Percentiles rank a stretch among this genome's conserved stretches.
These are phyloP conservation scores for Sus scrofa DNA, from an alignment of 2,113 vertebrate species.

Conservation along the genomic window T2T-Sscrofa CM000815.6:133466001-133466500, in stretches of 20 bases:
- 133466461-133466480: background rate
- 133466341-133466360: background rate
- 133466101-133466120: too few relatives aligned
- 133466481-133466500: too few relatives aligned
- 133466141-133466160: too few relatives aligned
- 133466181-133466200: too few relatives aligned
- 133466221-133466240: background rate
- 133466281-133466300: background rate
- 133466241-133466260: constrained; percentile 6
- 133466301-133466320: background rate
- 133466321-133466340: background rate
- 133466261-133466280: background rate
- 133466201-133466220: background rate
- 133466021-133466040: too few relatives aligned
- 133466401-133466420: too few relatives aligned
- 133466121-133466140: too few relatives aligned
- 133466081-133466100: too few relatives aligned
- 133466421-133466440: background rate
- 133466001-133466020: too few relatives aligned
- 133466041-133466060: too few relatives aligned
- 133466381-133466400: background rate
- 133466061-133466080: too few relatives aligned
- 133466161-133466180: too few relatives aligned
- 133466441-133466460: background rate
- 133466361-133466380: background rate